These are phyloP conservation scores for Catonia carolina DNA, from an alignment of 2,888 invertebrate genomes.

Conservation along the genomic window DNA sequence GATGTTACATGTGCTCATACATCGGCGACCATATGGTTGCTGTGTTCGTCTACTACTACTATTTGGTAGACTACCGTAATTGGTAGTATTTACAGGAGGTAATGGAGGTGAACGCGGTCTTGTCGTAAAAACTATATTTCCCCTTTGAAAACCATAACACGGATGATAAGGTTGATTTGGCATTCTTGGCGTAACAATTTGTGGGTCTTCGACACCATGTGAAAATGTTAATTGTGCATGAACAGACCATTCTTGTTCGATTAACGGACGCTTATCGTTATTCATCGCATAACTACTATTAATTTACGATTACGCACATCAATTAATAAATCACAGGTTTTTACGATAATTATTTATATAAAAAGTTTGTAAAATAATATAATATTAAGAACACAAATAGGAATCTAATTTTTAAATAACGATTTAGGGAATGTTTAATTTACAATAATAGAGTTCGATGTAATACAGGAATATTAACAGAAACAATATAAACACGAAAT, in stretches of 20 bases:
- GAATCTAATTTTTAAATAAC: too few relatives aligned
- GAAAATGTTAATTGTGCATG: slow-evolving; percentile 59
- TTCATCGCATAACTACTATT: background rate
- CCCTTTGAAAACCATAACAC: slow-evolving; percentile 46
- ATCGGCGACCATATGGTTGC: slow-evolving; percentile 47
- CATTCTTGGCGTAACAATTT: slow-evolving; percentile 5
- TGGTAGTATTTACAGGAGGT: slow-evolving; percentile 43
- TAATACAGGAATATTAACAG: too few relatives aligned
- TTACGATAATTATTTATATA: too few relatives aligned
- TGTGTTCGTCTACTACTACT: slow-evolving; percentile 31
- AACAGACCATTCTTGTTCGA: slow-evolving; percentile 58
- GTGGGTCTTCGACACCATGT: slow-evolving; percentile 20
- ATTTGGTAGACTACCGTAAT: slow-evolving; percentile 49
- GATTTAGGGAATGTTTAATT: too few relatives aligned
- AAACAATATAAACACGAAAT: too few relatives aligned
- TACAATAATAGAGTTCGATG: too few relatives aligned
- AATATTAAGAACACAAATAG: too few relatives aligned
- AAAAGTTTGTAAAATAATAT: too few relatives aligned
- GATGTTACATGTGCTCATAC: slow-evolving; percentile 63
- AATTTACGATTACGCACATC: too few relatives aligned
- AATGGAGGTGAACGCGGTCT: slow-evolving; percentile 41
- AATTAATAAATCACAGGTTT: too few relatives aligned
- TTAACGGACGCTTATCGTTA: background rate
- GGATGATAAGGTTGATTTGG: slow-evolving; percentile 22
- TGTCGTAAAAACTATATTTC: slow-evolving; percentile 50